phyloP scores from a whole-genome alignment of 2,797 vertebrate species.

The Holocentrus rufus region DNA sequence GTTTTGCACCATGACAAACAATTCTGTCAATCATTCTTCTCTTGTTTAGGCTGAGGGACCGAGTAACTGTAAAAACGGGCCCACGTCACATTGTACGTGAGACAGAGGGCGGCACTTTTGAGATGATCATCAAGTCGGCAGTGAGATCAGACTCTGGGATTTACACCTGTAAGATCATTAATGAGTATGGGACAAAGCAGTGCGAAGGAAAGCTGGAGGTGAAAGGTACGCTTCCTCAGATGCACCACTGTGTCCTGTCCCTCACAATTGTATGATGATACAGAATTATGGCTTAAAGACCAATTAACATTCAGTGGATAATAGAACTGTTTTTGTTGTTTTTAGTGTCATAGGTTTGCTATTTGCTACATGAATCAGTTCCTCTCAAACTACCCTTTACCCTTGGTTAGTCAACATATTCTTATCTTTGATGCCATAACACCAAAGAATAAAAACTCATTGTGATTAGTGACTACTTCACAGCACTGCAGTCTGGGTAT shows the following conservation, averaged over 20 bases:
- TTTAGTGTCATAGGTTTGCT: too few relatives aligned
- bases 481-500: neutral
- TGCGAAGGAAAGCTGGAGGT: constrained; percentile 93
- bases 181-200: constrained; percentile 95
- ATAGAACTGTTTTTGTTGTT: neutral
- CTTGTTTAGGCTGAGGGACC: constrained; percentile 90
- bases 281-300: neutral
- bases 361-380: neutral
- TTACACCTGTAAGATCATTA: constrained; percentile 97
- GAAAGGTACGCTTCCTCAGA: constrained; percentile 81
- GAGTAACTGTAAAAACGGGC: constrained; percentile 91
- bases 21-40: constrained; percentile 13
- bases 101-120: constrained; percentile 84
- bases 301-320: neutral
- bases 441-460: neutral
- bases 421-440: neutral
- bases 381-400: neutral
- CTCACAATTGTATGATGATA: neutral
- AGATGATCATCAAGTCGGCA: constrained; percentile 87
- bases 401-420: neutral
- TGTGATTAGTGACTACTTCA: constrained; percentile 12
- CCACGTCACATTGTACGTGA: constrained; percentile 86
- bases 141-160: constrained; percentile 88
- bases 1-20: constrained; percentile 13
- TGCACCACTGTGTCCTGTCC: neutral